phyloP scores from a whole-genome alignment of 2,888 invertebrate genomes.

The Amphipyra berbera region DNA sequence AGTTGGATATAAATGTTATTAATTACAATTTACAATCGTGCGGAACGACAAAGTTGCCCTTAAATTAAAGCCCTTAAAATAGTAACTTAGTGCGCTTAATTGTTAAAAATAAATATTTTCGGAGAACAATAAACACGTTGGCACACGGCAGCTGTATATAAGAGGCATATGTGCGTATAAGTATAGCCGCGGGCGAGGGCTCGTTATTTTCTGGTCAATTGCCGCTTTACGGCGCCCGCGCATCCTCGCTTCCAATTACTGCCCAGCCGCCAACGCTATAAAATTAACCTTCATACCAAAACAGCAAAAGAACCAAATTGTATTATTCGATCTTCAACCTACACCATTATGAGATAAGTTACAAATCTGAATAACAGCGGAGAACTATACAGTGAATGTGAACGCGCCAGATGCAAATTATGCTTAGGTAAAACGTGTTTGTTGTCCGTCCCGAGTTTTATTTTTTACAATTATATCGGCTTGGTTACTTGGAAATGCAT shows the following conservation, averaged over 20 bases:
- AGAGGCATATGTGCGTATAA: conserved; percentile 75
- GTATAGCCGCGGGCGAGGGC: conserved; percentile 76
- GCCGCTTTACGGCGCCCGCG: conserved; percentile 88
- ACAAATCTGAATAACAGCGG: conserved; percentile 26
- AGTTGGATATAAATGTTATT: not conserved
- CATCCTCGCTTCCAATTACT: conserved; percentile 89
- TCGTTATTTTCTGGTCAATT: conserved; percentile 90
- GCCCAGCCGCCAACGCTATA: conserved; percentile 88
- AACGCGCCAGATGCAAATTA: conserved; percentile 83
- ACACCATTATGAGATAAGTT: conserved; percentile 24
- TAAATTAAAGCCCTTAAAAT: not conserved
- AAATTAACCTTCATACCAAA: conserved; percentile 66
- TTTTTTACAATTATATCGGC: conserved; percentile 89
- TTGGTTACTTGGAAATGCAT: conserved; percentile 89
- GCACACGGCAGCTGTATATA: conserved; percentile 84
- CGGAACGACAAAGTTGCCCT: not conserved
- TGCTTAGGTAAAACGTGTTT: conserved; percentile 89
- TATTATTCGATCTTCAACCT: conserved; percentile 43
- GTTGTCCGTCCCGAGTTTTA: conserved; percentile 86
- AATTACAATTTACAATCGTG: not conserved
- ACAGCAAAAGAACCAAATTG: conserved; percentile 59
- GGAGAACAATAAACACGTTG: conserved; percentile 73
- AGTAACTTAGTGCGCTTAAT: conserved; percentile 50
- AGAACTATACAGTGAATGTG: conserved; percentile 40
- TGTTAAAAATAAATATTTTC: conserved; percentile 73